phyloP scores from a whole-genome alignment of 2,113 vertebrate genomes.

The Varanus salvator region DNA sequence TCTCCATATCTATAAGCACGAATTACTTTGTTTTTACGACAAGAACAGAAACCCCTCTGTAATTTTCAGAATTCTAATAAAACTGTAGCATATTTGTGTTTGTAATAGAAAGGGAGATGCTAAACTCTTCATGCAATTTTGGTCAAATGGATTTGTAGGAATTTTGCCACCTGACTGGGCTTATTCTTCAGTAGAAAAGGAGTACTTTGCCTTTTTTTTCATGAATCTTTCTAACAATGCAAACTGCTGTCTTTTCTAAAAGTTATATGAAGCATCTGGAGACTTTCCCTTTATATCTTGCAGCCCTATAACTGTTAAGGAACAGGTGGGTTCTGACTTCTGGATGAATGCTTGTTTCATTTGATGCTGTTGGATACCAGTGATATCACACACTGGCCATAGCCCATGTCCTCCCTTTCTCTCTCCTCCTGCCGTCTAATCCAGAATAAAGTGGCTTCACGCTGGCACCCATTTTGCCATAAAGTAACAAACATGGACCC shows the following conservation, averaged over 20 bases:
- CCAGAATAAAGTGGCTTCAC: background rate
- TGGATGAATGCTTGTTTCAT: background rate
- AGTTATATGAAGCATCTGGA: background rate
- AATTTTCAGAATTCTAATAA: background rate
- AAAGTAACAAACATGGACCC: conserved; percentile 68
- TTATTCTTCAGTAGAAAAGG: background rate
- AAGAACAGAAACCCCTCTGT: background rate
- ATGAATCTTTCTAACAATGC: background rate
- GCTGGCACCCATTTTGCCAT: background rate
- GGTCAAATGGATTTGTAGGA: background rate
- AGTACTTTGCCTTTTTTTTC: background rate
- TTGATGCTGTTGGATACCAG: background rate
- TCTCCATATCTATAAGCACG: background rate
- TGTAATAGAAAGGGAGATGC: background rate
- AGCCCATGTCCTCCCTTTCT: background rate
- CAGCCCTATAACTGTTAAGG: background rate
- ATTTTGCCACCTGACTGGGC: background rate
- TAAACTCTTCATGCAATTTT: background rate
- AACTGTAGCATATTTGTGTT: background rate
- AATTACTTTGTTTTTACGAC: background rate
- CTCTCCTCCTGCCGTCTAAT: no score
- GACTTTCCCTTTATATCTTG: background rate
- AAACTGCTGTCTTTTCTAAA: background rate
- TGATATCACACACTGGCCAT: rapidly evolving
- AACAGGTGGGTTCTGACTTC: rapidly evolving